Evolutionary conservation across 2,888 invertebrate species (phyloP).

Genomic region (Eupithecia subumbrata): DNA sequence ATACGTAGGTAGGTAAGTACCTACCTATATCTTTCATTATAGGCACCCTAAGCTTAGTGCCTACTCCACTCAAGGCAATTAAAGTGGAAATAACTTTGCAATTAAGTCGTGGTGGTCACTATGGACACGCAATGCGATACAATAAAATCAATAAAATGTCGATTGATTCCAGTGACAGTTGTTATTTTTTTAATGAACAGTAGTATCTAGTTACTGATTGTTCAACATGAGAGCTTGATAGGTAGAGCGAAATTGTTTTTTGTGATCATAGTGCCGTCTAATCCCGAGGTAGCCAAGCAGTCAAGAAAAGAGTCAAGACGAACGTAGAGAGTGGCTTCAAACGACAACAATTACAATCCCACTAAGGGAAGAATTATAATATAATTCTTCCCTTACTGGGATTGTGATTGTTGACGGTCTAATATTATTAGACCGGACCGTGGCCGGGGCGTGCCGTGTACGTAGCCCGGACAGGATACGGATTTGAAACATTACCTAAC

Average conservation of each 20-base stretch:
- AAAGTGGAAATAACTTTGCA: too few species aligned
- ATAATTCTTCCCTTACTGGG: too few species aligned
- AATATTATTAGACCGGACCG: too few species aligned
- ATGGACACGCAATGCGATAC: slow-evolving; percentile 13
- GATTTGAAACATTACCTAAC: too few species aligned
- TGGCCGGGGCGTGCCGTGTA: too few species aligned
- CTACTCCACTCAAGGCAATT: background rate
- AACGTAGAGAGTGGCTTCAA: too few species aligned
- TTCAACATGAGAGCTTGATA: background rate
- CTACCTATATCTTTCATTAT: background rate
- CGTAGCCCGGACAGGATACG: too few species aligned
- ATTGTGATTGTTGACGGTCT: too few species aligned
- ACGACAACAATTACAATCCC: too few species aligned
- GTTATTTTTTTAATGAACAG: background rate
- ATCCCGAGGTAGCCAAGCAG: background rate
- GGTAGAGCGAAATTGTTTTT: too few species aligned
- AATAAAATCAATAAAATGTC: slow-evolving; percentile 10
- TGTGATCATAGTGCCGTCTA: background rate
- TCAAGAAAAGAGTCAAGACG: background rate
- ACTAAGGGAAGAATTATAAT: too few species aligned
- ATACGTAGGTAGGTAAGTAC: too few species aligned
- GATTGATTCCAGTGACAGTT: background rate
- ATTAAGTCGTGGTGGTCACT: background rate
- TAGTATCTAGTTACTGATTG: background rate
- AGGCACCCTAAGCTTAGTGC: background rate